These are phyloP conservation scores for Drosophila yooni DNA, from an alignment of 2,888 invertebrate genomes.

Conservation along the genomic window DNA sequence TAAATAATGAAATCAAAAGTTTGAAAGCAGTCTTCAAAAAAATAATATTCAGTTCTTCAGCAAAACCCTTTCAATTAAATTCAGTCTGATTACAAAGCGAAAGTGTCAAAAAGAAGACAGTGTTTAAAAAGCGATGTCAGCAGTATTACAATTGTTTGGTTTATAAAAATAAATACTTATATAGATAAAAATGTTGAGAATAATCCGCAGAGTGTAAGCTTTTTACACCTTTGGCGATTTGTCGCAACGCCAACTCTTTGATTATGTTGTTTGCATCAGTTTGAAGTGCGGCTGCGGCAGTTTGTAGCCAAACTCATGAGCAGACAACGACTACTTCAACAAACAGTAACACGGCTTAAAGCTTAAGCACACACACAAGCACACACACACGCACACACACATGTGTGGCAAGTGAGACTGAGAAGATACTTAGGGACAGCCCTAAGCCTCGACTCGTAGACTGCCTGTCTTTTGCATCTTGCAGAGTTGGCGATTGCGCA, in stretches of 20 bases:
- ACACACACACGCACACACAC: neutral
- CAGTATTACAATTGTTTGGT: neutral
- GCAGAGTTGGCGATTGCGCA: slow-evolving; percentile 31
- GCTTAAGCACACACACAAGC: slow-evolving; percentile 33
- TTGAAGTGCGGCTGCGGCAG: slow-evolving; percentile 58
- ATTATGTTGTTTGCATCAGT: slow-evolving; percentile 73
- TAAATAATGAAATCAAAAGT: neutral
- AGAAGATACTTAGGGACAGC: slow-evolving; percentile 63
- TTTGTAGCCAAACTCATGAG: slow-evolving; percentile 34
- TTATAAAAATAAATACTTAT: neutral
- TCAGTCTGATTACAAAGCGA: accelerated
- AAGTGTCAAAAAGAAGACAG: neutral
- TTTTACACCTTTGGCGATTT: slow-evolving; percentile 62
- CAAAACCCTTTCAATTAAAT: neutral
- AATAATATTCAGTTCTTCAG: neutral
- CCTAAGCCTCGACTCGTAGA: slow-evolving; percentile 63
- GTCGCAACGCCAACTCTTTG: slow-evolving; percentile 52
- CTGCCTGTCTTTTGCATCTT: slow-evolving; percentile 73
- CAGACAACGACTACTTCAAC: slow-evolving; percentile 43
- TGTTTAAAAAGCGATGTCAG: neutral
- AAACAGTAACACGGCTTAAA: slow-evolving; percentile 48
- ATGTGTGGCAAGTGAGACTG: slow-evolving; percentile 18
- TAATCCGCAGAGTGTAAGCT: slow-evolving; percentile 29
- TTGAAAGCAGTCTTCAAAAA: neutral
- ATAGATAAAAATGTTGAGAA: neutral